Evolutionary conservation across 1,140 invertebrate species (phyloP).

Genomic region (Tetranychus urticae): DNA sequence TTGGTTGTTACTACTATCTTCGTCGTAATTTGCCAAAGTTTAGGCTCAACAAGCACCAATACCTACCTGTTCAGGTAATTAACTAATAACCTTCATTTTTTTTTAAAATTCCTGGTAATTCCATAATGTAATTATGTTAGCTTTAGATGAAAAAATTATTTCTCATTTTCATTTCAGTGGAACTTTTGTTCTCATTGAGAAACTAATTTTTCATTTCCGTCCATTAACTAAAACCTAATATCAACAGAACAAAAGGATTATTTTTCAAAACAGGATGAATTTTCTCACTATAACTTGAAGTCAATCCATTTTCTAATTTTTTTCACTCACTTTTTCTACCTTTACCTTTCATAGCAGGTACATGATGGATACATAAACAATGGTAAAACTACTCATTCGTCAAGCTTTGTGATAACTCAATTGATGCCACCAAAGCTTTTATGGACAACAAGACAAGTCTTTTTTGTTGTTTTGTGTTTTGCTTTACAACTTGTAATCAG

Average conservation of each 20-base stretch:
- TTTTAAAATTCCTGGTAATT: too few relatives aligned
- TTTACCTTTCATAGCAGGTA: not conserved
- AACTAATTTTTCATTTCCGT: not conserved
- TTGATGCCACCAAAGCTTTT: constrained; percentile 1
- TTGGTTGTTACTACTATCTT: constrained; percentile 11
- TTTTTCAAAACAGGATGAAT: too few relatives aligned
- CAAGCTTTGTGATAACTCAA: constrained; percentile 26
- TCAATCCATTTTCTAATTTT: too few relatives aligned
- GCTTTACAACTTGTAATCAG: constrained; percentile 40
- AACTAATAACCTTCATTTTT: not conserved
- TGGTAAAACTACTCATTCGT: not conserved
- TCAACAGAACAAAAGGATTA: too few relatives aligned
- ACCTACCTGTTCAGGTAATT: not conserved
- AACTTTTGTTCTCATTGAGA: too few relatives aligned
- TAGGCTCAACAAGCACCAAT: not conserved
- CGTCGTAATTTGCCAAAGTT: not conserved
- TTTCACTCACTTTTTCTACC: not conserved
- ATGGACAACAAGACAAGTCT: constrained; percentile 29
- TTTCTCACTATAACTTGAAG: too few relatives aligned
- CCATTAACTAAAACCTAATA: not conserved
- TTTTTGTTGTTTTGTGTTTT: constrained; percentile 36
- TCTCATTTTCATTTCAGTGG: too few relatives aligned
- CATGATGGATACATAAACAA: not conserved
- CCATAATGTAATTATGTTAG: too few relatives aligned
- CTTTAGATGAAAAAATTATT: too few relatives aligned